Evolutionary conservation across 1,140 invertebrate genomes (phyloP).

Genomic region (Macrotrachela quadricornifera): DNA sequence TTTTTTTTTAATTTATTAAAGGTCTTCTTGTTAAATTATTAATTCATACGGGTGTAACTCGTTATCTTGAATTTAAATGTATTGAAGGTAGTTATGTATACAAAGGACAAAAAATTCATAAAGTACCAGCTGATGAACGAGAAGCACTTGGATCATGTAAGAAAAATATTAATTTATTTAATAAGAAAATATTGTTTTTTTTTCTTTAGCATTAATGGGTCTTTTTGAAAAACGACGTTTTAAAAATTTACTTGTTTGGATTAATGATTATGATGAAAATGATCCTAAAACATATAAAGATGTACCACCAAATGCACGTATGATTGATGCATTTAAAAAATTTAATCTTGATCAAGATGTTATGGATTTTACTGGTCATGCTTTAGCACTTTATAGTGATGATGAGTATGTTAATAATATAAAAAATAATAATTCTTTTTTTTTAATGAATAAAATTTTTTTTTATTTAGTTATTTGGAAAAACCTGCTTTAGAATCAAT

Average conservation of each 20-base stretch:
- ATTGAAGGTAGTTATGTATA: conserved; percentile 98
- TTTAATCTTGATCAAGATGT: conserved; percentile 89
- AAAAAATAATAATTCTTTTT: not conserved
- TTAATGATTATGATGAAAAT: conserved; percentile 74
- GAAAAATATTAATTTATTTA: too few species aligned
- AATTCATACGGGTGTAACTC: conserved; percentile 93
- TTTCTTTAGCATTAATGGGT: conserved; percentile 63
- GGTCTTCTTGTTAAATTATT: conserved; percentile 78
- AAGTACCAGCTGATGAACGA: conserved; percentile 95
- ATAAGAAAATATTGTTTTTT: too few species aligned
- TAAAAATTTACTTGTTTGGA: conserved; percentile 80
- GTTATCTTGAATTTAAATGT: conserved; percentile 96
- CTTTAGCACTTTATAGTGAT: conserved; percentile 64
- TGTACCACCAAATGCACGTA: conserved; percentile 59
- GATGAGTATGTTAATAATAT: conserved; percentile 31
- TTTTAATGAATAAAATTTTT: too few species aligned
- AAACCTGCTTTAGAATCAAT: conserved; percentile 62
- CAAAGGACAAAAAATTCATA: conserved; percentile 87
- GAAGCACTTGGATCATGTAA: conserved; percentile 68
- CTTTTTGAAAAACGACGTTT: conserved; percentile 96
- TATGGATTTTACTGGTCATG: conserved; percentile 94
- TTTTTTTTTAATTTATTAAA: too few species aligned
- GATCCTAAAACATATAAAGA: conserved; percentile 83
- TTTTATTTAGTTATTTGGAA: conserved; percentile 45
- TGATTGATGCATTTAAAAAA: conserved; percentile 66